Evolutionary conservation across 2,113 vertebrate species (phyloP), one percentile per base, ranked within the genome.

Genomic region (Maccullochella peelii): DNA sequence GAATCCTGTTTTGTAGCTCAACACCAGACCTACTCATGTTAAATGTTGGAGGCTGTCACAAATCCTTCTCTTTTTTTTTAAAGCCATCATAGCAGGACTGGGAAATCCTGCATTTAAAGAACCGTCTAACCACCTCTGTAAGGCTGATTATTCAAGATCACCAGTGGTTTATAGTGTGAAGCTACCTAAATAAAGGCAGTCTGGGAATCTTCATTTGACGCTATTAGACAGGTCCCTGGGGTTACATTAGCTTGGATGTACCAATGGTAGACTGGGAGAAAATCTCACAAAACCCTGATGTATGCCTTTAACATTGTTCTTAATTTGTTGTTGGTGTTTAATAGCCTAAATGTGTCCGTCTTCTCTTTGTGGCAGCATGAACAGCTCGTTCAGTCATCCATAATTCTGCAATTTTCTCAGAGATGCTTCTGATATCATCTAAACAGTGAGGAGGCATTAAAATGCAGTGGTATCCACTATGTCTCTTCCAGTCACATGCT

Each of bases 401-500:
- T 30, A 55, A 27, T 68, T 47, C 33, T 55, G 57, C 18, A 33
- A 6, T 57, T 36, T 78, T 66, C 80, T 42, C 15, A 16, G 21
- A 59, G 65, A 68, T 42, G 44, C 20, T n/a, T 78, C 57, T 54
- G 59, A 63, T 58, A 44, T 55, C 14, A 36, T 69, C 70, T 62
- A 0, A 63, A 79, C 7, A 16, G 33, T 7, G 20, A 82, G 67
- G 58, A 85, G 72, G 30, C 62, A 91, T 81, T 85, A 75, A 85
- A 77, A 89, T 84, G 80, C 87, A 74, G 84, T 27, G 47, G 38
- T 63, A 77, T 47, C 40, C 63, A 72, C 52, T 63, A 38, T n/a
- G 77, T 67, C 78, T 89, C 63, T 82, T 91, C 55, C 33, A 68
- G 73, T 87, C 83, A 76, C 83, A 73, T 79, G 85, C 61, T 76